Percentiles rank a stretch among this genome's conserved stretches.
phyloP scores from a whole-genome alignment of 2,113 vertebrate genomes.

The Manacus vitellinus region DNA sequence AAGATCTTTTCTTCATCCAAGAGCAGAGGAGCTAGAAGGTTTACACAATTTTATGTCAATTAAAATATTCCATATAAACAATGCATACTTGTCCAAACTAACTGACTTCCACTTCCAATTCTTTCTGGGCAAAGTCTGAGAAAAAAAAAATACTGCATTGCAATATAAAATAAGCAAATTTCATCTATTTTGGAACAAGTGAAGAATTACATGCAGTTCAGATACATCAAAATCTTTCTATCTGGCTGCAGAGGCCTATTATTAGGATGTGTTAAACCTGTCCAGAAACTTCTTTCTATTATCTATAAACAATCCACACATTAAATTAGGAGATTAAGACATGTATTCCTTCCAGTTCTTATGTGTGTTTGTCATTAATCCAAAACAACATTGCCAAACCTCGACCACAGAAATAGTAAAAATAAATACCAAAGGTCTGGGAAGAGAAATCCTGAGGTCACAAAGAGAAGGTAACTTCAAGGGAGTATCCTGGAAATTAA shows the following conservation, averaged over 20 bases:
- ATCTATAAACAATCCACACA: slow-evolving; percentile 43
- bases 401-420: slow-evolving; percentile 47
- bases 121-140: slow-evolving; percentile 7
- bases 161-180: slow-evolving; percentile 55
- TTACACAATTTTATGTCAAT: slow-evolving; percentile 49
- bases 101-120: slow-evolving; percentile 42
- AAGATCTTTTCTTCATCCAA: slow-evolving; percentile 44
- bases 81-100: slow-evolving; percentile 32
- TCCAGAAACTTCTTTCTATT: slow-evolving; percentile 48
- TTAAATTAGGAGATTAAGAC: slow-evolving; percentile 13
- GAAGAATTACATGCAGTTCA: slow-evolving; percentile 10
- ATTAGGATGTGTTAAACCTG: slow-evolving; percentile 37
- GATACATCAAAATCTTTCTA: neutral
- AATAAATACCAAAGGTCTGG: slow-evolving; percentile 62
- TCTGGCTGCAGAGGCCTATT: slow-evolving; percentile 20
- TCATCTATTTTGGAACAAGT: slow-evolving; percentile 27
- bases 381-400: slow-evolving; percentile 40
- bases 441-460: slow-evolving; percentile 65
- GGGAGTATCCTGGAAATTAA: slow-evolving; percentile 64
- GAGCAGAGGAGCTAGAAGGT: slow-evolving; percentile 26
- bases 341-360: slow-evolving; percentile 20
- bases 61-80: slow-evolving; percentile 63
- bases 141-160: slow-evolving; percentile 35
- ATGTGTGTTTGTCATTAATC: slow-evolving; percentile 47
- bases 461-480: slow-evolving; percentile 64